Evolutionary conservation across 2,113 vertebrate species (phyloP), one percentile per base, ranked within the genome.

Genomic region (Dasyurus viverrinus): DNA sequence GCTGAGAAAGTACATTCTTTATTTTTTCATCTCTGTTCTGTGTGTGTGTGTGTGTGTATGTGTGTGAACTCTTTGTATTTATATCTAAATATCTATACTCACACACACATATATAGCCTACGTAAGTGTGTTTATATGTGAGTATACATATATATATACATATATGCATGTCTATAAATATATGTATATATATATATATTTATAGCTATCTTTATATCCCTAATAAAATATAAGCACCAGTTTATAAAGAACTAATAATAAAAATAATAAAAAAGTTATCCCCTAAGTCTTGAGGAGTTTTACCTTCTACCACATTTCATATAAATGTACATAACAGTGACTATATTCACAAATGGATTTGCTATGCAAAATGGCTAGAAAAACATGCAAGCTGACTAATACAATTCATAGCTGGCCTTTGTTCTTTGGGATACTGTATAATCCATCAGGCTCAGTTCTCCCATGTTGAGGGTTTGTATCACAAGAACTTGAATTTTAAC

Each of bases 401-500:
- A 30, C 54, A 24, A 54, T 91, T 47, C 76, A 22, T 22, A 42
- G 19, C 6, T 76, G 36, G 2, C 30, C 3, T 91, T 1, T 53
- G 19, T 94, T 55, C 48, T 92, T 54, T 93, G 24, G 2, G 53
- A 30, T 91, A 76, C 0, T 68, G 19, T 89, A 84, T 90, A 92
- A 84, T 91, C 16, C 3, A 48, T 76, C 1, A 3, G 19, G 2
- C n/a, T 89, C 94, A 76, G 55, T 22, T 94, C 93, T 92, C 9
- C 16, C 54, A 95, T 12, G 14, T 76, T n/a, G 68, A 42, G 90
- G 92, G 54, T 46, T 92, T 3, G 50, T 25, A 93, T 90, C 50
- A 89, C 30, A 46, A 90, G 92, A 95, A 90, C 2, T 24, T 92
- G 14, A 2, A 16, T 97, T 96, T 96, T 5, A 54, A 11, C 93